These are phyloP conservation scores for Avahi laniger DNA, from an alignment of 2,797 vertebrate species.

Conservation along the genomic window DNA sequence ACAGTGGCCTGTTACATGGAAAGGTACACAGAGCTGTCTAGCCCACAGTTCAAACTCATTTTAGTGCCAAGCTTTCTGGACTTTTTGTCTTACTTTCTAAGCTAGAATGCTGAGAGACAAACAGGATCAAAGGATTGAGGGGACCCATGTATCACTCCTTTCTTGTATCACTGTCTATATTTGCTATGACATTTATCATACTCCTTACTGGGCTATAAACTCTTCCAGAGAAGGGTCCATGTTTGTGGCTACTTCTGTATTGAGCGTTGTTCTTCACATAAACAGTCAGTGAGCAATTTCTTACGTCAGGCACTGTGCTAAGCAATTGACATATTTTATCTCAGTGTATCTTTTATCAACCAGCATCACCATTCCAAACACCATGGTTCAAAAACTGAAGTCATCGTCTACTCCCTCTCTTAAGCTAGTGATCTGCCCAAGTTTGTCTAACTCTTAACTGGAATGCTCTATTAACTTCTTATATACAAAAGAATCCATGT, in stretches of 20 bases:
- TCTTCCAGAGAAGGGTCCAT: background rate
- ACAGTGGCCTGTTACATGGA: background rate
- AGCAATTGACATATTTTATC: background rate
- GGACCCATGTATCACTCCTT: background rate
- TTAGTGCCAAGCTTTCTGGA: background rate
- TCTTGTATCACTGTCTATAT: background rate
- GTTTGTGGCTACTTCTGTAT: background rate
- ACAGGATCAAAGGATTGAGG: constrained; percentile 2
- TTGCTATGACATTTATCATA: background rate
- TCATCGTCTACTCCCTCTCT: constrained; percentile 26
- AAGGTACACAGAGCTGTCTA: background rate
- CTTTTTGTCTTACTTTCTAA: background rate
- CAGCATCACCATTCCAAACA: constrained; percentile 16
- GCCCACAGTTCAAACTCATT: background rate
- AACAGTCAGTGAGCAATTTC: background rate
- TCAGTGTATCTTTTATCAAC: background rate
- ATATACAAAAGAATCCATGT: background rate
- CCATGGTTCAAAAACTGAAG: background rate
- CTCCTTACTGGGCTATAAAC: background rate
- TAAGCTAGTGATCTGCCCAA: background rate
- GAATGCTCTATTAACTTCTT: constrained; percentile 19
- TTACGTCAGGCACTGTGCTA: background rate
- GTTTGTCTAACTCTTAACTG: constrained; percentile 7
- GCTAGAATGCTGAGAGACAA: background rate
- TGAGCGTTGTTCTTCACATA: background rate